Evolutionary conservation across 64 coral and sea anemone genomes (phyloP).

Genomic region (Dendronephthya gigantea): DNA sequence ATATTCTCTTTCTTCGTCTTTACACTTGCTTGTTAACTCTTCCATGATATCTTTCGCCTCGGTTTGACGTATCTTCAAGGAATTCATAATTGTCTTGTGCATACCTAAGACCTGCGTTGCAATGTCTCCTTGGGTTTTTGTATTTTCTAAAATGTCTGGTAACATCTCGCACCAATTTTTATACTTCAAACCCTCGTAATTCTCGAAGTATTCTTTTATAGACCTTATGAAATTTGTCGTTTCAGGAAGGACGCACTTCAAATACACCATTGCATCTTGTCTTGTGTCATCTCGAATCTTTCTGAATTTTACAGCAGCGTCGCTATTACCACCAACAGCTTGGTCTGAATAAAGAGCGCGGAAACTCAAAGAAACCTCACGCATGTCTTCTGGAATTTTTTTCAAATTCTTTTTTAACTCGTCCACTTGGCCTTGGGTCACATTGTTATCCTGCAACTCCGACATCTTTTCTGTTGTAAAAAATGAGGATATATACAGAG

Average conservation of each 20-base stretch:
- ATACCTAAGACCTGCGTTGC: neutral
- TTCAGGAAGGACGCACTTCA: constrained; percentile 15
- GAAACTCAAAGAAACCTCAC: neutral
- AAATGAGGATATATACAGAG: too few relatives aligned
- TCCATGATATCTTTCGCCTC: neutral
- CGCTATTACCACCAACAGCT: neutral
- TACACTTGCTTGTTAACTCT: too few relatives aligned
- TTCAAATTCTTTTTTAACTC: too few relatives aligned
- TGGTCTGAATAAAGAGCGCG: constrained; percentile 7
- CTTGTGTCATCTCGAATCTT: constrained; percentile 17
- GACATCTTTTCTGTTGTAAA: too few relatives aligned
- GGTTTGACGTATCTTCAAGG: neutral
- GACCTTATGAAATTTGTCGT: neutral
- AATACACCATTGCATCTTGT: constrained; percentile 12
- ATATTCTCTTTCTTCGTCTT: neutral
- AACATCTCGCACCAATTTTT: neutral
- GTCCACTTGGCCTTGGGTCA: too few relatives aligned
- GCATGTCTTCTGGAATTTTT: constrained; percentile 1
- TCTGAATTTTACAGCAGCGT: neutral
- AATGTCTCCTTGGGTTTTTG: neutral
- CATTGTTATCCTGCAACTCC: too few relatives aligned
- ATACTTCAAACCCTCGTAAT: too few relatives aligned
- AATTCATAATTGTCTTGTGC: constrained; percentile 17
- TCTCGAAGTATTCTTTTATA: neutral
- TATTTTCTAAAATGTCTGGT: neutral